Evolutionary conservation across 2,113 vertebrate species (phyloP), one percentile per base, ranked within the genome.

Genomic region (Ciconia stormi): DNA sequence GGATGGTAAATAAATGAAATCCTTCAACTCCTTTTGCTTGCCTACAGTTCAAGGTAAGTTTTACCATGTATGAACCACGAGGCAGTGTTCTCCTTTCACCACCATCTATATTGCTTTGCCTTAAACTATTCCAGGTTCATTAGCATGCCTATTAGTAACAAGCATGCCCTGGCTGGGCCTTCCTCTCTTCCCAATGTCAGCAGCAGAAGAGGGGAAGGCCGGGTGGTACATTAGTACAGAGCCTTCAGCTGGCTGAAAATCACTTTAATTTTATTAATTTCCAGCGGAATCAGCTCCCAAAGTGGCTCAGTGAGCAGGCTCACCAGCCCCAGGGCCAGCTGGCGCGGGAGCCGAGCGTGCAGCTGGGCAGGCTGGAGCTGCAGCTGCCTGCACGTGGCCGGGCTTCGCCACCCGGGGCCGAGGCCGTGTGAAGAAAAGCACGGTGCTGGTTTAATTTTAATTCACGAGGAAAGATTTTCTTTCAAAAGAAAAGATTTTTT

Each of bases 331-430:
- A 0, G 27, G 4, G 17, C 47, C 0, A 0, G 22, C 16, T 15
- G 2, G 0, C 2, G 13, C 55, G 7, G 30, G 6, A 16, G 13
- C 0, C 6, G 44, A 30, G 44, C 11, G 0, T 5, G 42, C 32
- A 17, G 36, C 46, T 10, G 4, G 5, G 30, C 42, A 6, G 18
- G 13, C 14, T 34, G 42, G 30, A n/a, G 56, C 26, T 44, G n/a
- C 83, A 55, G 38, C 52, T 34, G 47, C 79, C 46, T 29, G 44
- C 46, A 2, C 9, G 0, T 0, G 3, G 61, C 71, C 19, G 5
- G 50, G 56, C 71, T 23, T 25, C 9, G 0, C 47, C 10, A 2
- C 25, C 56, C 8, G 49, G 17, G 27, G 2, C 44, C 25, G 5
- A 1, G 1, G 13, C 11, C 17, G 1, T 5, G 9, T 16, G 27